Base-by-base conservation (phyloP, 2,888 invertebrate species). In the Drosophila pseudotalamancana region DNA sequence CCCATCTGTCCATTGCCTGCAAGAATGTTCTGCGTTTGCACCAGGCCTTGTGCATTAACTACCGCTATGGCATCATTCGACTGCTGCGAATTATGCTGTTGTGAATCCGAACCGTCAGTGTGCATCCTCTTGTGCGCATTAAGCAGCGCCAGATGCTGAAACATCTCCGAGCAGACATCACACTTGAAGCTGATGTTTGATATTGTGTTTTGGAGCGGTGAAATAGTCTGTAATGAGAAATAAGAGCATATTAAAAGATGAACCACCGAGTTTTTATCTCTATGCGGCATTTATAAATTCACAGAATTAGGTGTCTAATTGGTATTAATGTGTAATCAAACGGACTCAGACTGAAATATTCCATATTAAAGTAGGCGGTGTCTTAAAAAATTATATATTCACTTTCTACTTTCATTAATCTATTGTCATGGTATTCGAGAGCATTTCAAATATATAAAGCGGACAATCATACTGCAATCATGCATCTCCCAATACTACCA, bases 51-150 rank as follows among this genome's bases (percentile, higher is more conserved):
- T 0, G 93, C 92, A 69, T 89, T 90, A 18, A 94, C 94, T 21
- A 94, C 94, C 11, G 93, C 92, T 67, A 94, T 94, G 48, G 93
- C 92, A 32, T 90, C 90, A 3, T 65, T 40, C 4, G 67, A 63
- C 39, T 89, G 74, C 50, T 88, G 88, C n/a, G 78, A 27, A 11
- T 67, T 77, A 23, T 88, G 88, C 34, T 77, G 83, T 31, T 84
- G 82, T 31, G 88, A 85, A 70, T 90, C 93, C 81, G 93, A 91
- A 74, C 93, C 94, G 11, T 91, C 91, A 61, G 94, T 94, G 89
- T 96, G 96, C 87, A 95, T 95, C 76, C 96, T 94, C 92, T 97
- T 97, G 91, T 97, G 97, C 87, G 97, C 96, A 92, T 96, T 96
- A n/a, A 97, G 92, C 59, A 96, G 91, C 42, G 95, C 94, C 70